These are phyloP conservation scores for Heloderma charlesbogerti DNA, from an alignment of 2,113 vertebrate genomes.

Conservation along the genomic window DNA sequence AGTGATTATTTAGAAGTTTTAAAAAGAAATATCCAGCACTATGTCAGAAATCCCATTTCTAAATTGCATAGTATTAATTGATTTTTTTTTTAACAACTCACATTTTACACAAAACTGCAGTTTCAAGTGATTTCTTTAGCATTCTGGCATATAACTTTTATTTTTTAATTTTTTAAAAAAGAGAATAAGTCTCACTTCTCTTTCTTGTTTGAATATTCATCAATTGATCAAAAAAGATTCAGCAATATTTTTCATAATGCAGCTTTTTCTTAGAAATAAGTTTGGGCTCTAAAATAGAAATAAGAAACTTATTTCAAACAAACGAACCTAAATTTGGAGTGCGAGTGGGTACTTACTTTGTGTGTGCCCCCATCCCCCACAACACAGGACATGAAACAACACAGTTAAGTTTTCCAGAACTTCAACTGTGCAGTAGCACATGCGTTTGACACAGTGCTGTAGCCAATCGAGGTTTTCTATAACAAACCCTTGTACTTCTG, in stretches of 20 bases:
- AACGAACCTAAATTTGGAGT: slow-evolving; percentile 48
- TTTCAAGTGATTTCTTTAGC: slow-evolving; percentile 49
- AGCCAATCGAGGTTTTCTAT: slow-evolving; percentile 64
- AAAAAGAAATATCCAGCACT: slow-evolving; percentile 48
- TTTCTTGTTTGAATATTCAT: slow-evolving; percentile 60
- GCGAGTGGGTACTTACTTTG: not conserved
- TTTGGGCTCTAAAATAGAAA: slow-evolving; percentile 56
- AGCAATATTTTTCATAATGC: slow-evolving; percentile 60
- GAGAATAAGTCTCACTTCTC: slow-evolving; percentile 18
- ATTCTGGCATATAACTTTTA: slow-evolving; percentile 17
- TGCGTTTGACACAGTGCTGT: slow-evolving; percentile 65
- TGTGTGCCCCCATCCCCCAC: slow-evolving; percentile 14
- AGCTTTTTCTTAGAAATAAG: slow-evolving; percentile 50
- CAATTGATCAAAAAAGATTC: slow-evolving; percentile 58
- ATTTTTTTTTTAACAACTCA: not conserved
- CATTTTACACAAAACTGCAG: slow-evolving; percentile 37
- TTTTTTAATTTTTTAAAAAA: slow-evolving; percentile 1
- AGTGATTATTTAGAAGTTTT: slow-evolving; percentile 42
- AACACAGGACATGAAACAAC: slow-evolving; percentile 37
- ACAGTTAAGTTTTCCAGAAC: slow-evolving; percentile 61
- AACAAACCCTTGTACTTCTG: slow-evolving; percentile 64
- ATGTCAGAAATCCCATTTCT: slow-evolving; percentile 43
- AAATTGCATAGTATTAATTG: slow-evolving; percentile 37
- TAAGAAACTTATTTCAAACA: slow-evolving; percentile 51
- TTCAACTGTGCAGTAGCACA: slow-evolving; percentile 62